phyloP scores from a whole-genome alignment of 2,113 vertebrate species.

The Cryptomyrus ogoouensis region DNA sequence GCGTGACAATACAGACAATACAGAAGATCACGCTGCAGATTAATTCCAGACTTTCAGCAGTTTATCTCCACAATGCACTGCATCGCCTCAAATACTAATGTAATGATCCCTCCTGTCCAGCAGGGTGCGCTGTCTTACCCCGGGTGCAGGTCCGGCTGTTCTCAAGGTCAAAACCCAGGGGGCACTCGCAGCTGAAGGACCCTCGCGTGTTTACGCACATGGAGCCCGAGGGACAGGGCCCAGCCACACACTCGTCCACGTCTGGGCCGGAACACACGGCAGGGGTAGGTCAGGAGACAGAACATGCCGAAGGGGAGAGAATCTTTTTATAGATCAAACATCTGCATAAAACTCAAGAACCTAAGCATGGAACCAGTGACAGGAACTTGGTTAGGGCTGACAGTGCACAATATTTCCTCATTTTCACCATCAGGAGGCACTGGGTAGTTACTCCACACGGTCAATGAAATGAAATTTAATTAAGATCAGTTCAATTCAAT shows the following conservation, averaged over 20 bases:
- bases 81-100: neutral
- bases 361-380: neutral
- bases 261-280: slow-evolving; percentile 55
- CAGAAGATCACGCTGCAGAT: neutral
- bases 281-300: neutral
- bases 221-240: slow-evolving; percentile 72
- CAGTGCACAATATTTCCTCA: neutral
- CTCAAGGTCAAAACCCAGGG: slow-evolving; percentile 78
- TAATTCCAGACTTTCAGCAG: neutral
- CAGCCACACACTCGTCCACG: slow-evolving; percentile 75
- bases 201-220: slow-evolving; percentile 74
- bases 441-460: neutral
- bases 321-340: neutral
- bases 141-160: slow-evolving; percentile 76
- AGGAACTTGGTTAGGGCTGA: neutral
- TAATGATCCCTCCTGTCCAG: neutral
- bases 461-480: neutral
- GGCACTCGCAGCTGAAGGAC: slow-evolving; percentile 82
- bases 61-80: neutral
- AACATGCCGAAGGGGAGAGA: neutral
- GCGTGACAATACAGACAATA: neutral
- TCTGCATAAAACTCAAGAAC: neutral
- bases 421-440: neutral
- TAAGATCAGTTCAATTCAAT: neutral
- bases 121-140: slow-evolving; percentile 60